Percentiles rank a stretch among this genome's conserved stretches.
These are phyloP conservation scores for Tragulus kanchil DNA, from an alignment of 2,113 vertebrate genomes.

Conservation along the genomic window DNA sequence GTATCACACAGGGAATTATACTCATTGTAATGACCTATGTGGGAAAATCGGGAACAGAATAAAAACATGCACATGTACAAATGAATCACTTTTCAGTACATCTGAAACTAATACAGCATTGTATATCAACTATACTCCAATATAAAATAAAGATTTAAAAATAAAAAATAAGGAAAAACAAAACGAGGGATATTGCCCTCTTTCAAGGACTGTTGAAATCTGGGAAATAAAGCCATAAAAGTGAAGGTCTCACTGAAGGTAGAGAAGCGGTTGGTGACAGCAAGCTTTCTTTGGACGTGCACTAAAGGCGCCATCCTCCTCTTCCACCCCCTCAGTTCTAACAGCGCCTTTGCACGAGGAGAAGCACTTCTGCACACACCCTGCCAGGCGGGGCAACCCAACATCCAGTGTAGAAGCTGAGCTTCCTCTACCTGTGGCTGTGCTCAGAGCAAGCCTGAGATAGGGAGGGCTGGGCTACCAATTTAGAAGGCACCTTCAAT, in stretches of 20 bases:
- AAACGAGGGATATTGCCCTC: not conserved
- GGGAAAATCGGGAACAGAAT: not conserved
- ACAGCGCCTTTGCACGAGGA: not conserved
- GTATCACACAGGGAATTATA: not conserved
- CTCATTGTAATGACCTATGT: not conserved
- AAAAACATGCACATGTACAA: not conserved
- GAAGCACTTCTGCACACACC: not conserved
- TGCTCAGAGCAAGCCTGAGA: not conserved
- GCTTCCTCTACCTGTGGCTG: not conserved
- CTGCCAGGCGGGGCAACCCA: not conserved
- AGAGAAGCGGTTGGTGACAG: fast-evolving
- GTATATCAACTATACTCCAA: not conserved
- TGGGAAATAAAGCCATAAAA: not conserved
- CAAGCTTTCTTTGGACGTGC: not conserved
- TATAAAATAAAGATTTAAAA: not conserved
- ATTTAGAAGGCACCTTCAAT: not conserved
- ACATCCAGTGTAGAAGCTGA: not conserved
- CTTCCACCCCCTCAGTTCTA: not conserved
- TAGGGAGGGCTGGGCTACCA: not conserved
- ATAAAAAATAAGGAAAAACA: not conserved
- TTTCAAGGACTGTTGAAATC: not conserved
- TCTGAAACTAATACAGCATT: not conserved
- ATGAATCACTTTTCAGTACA: not conserved
- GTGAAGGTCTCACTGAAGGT: not conserved
- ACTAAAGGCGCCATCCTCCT: not conserved